Base-by-base conservation (phyloP, 2,888 invertebrate species). In the Petrolisthes cinctipes region DNA sequence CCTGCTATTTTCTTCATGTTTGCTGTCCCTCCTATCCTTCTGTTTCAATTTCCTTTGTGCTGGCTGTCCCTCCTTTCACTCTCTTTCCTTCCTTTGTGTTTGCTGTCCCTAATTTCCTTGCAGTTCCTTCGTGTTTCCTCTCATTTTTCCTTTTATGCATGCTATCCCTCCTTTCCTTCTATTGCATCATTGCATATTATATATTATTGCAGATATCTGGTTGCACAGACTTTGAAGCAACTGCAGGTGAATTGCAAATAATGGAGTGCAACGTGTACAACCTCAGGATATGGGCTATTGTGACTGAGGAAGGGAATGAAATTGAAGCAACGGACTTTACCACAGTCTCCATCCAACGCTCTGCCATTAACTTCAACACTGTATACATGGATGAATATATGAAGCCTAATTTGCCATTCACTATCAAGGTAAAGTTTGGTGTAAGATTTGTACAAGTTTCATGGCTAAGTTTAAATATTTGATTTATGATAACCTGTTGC, bases 381-480 rank as follows among this genome's bases (percentile, higher is more conserved):
- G 14, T 86, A 37, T 83, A 86, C 53, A 51, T 71, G 4, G 83
- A 86, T 53, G 93, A 94, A 17, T 94, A 95, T 87, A 95, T 95
- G 91, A 95, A 95, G 85, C 95, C 95, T 0, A 95, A 95, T 17
- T 93, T 96, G 23, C 95, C 96, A 0, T 96, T 95, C 91, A 94
- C 94, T 91, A 94, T 95, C 82, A 95, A 95, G 93, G 95, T 89
- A 37, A 14, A 20, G 9, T 61, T 61, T 61, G 61, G 37, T 37
- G 37, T 37, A 37, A 37, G 37, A 37, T 37, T 37, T 37, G 37
- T 37, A 37, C 37, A 37, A 37, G 37, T 37, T 37, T 37, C 0
- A 37, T 37, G 37, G 2, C 37, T 37, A 37, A 37, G 37, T 37
- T 37, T 37, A 37, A 37, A 37, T 37, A 37, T 37, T 37, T 37